Percentiles rank a stretch among this genome's conserved stretches.
These are phyloP conservation scores for Cataglyphis cursor DNA, from an alignment of 2,888 invertebrate species.

Conservation along the genomic window DNA sequence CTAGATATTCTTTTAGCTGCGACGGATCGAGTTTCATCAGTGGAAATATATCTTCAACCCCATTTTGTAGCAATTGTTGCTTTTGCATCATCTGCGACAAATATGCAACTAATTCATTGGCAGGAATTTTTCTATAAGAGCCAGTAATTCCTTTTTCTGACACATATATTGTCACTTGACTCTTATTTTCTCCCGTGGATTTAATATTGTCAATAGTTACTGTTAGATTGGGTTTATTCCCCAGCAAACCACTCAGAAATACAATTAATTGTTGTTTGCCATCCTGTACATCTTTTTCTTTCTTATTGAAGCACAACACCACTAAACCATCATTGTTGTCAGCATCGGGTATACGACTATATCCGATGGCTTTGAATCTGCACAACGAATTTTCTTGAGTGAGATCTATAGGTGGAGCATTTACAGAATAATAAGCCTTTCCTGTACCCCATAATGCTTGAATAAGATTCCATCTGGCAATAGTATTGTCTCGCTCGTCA, in stretches of 20 bases:
- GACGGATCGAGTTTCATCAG: constrained; percentile 93
- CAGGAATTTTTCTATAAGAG: constrained; percentile 90
- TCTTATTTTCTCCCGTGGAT: constrained; percentile 92
- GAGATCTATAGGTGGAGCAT: constrained; percentile 93
- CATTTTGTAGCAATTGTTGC: constrained; percentile 91
- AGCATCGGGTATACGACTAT: constrained; percentile 94
- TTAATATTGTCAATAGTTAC: constrained; percentile 93
- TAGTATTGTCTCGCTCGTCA: constrained; percentile 97
- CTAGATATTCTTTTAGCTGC: constrained; percentile 95
- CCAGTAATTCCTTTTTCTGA: constrained; percentile 91
- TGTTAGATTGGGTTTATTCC: constrained; percentile 94
- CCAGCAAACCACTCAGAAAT: constrained; percentile 91
- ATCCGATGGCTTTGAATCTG: constrained; percentile 97
- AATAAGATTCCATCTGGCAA: constrained; percentile 98
- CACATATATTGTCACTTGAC: constrained; percentile 92
- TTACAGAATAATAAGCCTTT: constrained; percentile 93
- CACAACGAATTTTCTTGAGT: constrained; percentile 96
- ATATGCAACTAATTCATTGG: constrained; percentile 91
- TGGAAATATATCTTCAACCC: constrained; percentile 91
- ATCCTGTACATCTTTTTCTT: constrained; percentile 91
- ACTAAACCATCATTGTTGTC: constrained; percentile 97
- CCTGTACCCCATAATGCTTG: constrained; percentile 97
- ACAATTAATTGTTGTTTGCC: constrained; percentile 87
- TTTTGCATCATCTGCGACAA: constrained; percentile 91
- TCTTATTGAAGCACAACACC: constrained; percentile 93